A percentile compares a stretch with the other conserved stretches of the same genome.
These are phyloP conservation scores for Gymnopithys bicolor DNA, from an alignment of 2,797 vertebrate genomes.

Conservation along the genomic window DNA sequence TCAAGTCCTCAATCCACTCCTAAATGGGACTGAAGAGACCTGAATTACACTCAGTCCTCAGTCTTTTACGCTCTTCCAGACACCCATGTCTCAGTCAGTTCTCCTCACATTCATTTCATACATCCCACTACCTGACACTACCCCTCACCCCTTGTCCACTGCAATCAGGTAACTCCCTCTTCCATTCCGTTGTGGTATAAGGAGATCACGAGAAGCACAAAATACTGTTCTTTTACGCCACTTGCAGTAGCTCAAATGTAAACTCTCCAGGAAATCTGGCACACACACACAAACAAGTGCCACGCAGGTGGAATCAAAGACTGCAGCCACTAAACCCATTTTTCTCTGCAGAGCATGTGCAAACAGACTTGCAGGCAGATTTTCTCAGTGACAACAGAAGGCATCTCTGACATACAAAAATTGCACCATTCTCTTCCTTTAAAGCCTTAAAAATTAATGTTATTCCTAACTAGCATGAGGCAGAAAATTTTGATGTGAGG, in stretches of 20 bases:
- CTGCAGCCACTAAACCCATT: background rate
- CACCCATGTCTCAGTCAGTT: background rate
- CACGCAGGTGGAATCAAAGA: background rate
- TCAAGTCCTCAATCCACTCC: background rate
- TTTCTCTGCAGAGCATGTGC: background rate
- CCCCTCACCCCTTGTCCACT: background rate
- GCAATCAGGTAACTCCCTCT: background rate
- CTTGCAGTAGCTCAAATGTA: background rate
- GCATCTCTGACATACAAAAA: background rate
- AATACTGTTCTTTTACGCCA: background rate
- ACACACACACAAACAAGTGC: background rate
- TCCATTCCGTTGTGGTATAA: background rate
- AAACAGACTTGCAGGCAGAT: constrained; percentile 21
- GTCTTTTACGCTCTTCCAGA: background rate
- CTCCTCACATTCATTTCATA: background rate
- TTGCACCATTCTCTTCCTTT: background rate
- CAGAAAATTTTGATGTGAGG: background rate
- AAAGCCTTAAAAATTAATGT: background rate
- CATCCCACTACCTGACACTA: background rate
- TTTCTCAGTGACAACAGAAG: background rate
- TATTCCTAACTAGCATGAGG: background rate
- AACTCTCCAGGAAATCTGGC: background rate
- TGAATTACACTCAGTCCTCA: background rate
- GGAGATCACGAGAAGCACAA: background rate
- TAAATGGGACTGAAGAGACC: background rate